Percentiles rank a stretch among this genome's conserved stretches.
phyloP scores from a whole-genome alignment of 2,113 vertebrate species.

The Phaethornis superciliosus region DNA sequence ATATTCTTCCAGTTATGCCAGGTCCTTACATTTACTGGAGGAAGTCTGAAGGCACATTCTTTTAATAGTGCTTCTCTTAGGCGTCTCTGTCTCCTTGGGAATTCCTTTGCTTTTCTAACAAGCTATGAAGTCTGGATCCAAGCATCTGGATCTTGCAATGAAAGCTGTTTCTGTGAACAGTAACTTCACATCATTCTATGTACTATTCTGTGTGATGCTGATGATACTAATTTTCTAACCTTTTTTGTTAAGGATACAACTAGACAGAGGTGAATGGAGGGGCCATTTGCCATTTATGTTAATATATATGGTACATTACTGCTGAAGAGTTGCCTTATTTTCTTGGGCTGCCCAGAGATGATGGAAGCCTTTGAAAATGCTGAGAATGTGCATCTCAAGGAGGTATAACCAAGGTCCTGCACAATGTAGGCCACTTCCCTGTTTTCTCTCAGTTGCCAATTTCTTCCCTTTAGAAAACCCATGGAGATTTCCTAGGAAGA shows the following conservation, averaged over 20 bases:
- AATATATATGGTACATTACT: not conserved
- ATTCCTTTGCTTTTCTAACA: slow-evolving; percentile 1
- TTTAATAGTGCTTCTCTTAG: slow-evolving; percentile 9
- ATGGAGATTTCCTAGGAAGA: not conserved
- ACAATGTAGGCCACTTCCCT: not conserved
- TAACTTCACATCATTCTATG: not conserved
- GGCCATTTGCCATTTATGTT: not conserved
- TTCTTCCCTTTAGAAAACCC: not conserved
- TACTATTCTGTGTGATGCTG: not conserved
- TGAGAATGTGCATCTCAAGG: not conserved
- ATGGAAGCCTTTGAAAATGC: not conserved
- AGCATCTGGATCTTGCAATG: not conserved
- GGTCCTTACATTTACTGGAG: not conserved
- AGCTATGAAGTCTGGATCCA: not conserved
- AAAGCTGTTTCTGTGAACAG: not conserved
- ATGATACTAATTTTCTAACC: not conserved
- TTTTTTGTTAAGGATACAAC: not conserved
- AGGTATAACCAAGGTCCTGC: not conserved
- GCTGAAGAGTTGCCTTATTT: not conserved
- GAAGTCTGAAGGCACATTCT: not conserved
- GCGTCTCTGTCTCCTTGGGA: not conserved
- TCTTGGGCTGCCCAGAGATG: not conserved
- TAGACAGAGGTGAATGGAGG: not conserved
- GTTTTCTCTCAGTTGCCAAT: not conserved
- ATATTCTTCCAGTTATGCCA: slow-evolving; percentile 48